Evolutionary conservation across 2,797 vertebrate species (phyloP).

Genomic region (Decapterus maruadsi): DNA sequence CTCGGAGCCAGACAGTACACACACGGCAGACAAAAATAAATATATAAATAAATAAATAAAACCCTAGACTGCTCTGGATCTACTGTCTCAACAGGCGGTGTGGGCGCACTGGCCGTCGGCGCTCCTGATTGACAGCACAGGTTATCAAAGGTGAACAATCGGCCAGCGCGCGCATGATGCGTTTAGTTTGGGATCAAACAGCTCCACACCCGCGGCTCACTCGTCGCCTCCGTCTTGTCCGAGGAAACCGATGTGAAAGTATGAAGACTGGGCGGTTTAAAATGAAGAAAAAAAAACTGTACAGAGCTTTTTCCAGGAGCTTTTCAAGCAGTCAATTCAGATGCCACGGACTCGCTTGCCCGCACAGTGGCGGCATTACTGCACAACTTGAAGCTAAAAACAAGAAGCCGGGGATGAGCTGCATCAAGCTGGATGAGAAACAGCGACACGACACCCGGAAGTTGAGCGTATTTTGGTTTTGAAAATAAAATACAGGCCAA

Average conservation of each 20-base stretch:
- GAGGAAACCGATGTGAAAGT: neutral
- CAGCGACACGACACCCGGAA: slow-evolving; percentile 32
- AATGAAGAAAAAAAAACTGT: slow-evolving; percentile 1
- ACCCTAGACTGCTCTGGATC: slow-evolving; percentile 22
- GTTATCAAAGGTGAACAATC: neutral
- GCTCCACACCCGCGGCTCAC: neutral
- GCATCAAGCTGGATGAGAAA: slow-evolving; percentile 3
- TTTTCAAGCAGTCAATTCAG: slow-evolving; percentile 31
- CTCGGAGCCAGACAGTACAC: slow-evolving; percentile 52
- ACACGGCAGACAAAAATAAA: slow-evolving; percentile 8
- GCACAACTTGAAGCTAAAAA: slow-evolving; percentile 58
- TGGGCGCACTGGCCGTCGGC: neutral
- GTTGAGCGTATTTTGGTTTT: neutral
- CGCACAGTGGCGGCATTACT: slow-evolving; percentile 68
- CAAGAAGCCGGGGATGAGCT: slow-evolving; percentile 62
- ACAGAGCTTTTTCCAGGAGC: slow-evolving; percentile 16
- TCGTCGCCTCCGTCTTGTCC: neutral
- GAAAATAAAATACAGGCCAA: slow-evolving; percentile 5
- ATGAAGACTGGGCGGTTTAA: neutral
- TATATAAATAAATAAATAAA: slow-evolving; percentile 3
- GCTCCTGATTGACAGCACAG: neutral
- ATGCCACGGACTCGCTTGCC: slow-evolving; percentile 53
- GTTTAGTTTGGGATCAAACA: neutral
- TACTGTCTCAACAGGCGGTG: slow-evolving; percentile 31
- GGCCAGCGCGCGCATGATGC: neutral